phyloP scores from a whole-genome alignment of 1,140 invertebrate species.

The Philaenus spumarius region DNA sequence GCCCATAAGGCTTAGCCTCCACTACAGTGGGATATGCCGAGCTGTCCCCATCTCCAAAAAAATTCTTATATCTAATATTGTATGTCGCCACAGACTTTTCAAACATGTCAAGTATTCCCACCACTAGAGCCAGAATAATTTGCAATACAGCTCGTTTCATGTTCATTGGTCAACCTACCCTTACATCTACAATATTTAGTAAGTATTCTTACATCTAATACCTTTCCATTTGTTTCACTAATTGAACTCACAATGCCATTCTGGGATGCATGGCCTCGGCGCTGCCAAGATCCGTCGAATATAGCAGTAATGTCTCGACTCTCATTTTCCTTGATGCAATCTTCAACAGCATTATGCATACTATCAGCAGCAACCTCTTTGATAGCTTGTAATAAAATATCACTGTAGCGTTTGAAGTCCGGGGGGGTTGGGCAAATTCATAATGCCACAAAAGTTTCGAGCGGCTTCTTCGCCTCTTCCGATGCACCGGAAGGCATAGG shows the following conservation, averaged over 20 bases:
- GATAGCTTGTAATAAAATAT: neutral
- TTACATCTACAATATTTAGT: no score
- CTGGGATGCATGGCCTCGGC: neutral
- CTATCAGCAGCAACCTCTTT: constrained; percentile 1
- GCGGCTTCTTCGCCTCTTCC: no score
- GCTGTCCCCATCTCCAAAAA: constrained; percentile 27
- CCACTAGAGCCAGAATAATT: no score
- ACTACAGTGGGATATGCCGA: constrained; percentile 17
- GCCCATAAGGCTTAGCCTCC: constrained; percentile 24
- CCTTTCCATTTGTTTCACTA: constrained; percentile 10
- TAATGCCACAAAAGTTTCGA: no score
- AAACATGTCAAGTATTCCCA: constrained; percentile 5
- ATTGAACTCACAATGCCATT: constrained; percentile 7
- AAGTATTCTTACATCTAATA: constrained; percentile 19
- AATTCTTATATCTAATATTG: constrained; percentile 21
- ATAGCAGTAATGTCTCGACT: neutral
- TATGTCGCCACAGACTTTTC: neutral
- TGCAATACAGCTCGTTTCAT: constrained; percentile 26
- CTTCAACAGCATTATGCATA: neutral
- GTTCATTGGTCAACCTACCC: constrained; percentile 4
- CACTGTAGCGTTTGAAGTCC: neutral
- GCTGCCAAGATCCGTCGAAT: constrained; percentile 15
- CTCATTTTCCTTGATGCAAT: constrained; percentile 7
- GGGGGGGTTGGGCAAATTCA: constrained; percentile 7
- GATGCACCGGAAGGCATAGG: no score